Conservation (phyloP, 1,140 invertebrate genomes). For the Heliconius hermathena region DNA sequence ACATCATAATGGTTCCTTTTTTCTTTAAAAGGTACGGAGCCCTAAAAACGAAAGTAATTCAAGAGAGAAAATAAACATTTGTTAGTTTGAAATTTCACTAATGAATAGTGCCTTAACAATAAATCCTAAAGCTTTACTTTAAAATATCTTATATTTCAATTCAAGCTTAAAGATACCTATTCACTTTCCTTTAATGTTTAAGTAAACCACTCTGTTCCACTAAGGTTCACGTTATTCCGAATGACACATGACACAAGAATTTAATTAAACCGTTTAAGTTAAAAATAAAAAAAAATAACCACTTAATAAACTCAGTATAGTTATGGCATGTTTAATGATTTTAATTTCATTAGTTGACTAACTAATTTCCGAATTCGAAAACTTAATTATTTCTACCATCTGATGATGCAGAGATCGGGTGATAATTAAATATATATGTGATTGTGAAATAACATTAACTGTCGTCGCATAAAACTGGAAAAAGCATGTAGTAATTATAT, state of each 20-base stretch:
- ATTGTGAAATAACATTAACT: neutral
- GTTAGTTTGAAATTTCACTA: too few relatives aligned
- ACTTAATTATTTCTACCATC: neutral
- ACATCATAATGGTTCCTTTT: too few relatives aligned
- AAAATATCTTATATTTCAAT: too few relatives aligned
- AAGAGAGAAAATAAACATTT: too few relatives aligned
- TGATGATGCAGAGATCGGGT: neutral
- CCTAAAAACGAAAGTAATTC: too few relatives aligned
- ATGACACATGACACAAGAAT: neutral
- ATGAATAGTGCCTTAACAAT: too few relatives aligned
- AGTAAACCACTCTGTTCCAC: neutral
- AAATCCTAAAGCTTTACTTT: too few relatives aligned
- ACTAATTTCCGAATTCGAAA: neutral
- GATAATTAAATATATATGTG: conserved; percentile 14
- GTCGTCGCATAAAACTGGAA: neutral
- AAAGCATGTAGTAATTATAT: conserved; percentile 11
- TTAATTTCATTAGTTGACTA: conserved; percentile 7
- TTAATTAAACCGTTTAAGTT: neutral
- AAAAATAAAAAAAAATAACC: conserved; percentile 2
- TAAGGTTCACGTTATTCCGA: neutral
- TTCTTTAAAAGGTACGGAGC: too few relatives aligned
- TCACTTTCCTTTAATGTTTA: too few relatives aligned
- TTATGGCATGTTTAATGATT: neutral
- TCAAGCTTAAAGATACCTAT: too few relatives aligned
- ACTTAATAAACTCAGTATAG: conserved; percentile 5